Evolutionary conservation across 2,888 invertebrate genomes (phyloP).

Genomic region (Cephus rjabovi): DNA sequence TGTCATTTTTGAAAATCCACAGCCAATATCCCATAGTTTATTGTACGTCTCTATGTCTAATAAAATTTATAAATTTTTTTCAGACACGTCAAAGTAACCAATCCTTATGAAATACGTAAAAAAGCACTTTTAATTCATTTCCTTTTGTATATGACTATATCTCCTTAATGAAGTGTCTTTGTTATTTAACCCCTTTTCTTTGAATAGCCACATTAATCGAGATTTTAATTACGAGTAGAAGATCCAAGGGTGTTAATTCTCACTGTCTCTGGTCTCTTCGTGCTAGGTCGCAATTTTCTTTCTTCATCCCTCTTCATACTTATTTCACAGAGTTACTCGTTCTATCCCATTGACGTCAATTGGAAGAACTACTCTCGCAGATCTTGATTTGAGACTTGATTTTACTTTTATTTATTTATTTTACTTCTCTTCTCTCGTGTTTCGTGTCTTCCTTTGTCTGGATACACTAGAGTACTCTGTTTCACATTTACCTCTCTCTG

Average conservation of each 20-base stretch:
- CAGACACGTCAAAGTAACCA: background rate
- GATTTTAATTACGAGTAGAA: slow-evolving; percentile 4
- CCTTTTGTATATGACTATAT: background rate
- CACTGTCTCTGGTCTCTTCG: background rate
- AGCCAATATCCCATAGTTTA: slow-evolving; percentile 63
- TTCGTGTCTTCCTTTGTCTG: background rate
- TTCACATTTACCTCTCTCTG: background rate
- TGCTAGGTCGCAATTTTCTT: background rate
- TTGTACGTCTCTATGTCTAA: slow-evolving; percentile 65
- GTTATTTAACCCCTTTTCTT: background rate
- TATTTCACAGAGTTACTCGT: background rate
- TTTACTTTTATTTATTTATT: background rate
- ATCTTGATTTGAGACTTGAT: background rate
- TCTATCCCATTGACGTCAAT: background rate
- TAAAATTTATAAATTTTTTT: background rate
- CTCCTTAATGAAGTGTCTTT: background rate
- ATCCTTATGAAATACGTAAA: background rate
- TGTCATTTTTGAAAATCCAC: slow-evolving; percentile 73
- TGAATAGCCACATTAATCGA: background rate
- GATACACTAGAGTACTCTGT: background rate
- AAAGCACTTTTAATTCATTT: background rate
- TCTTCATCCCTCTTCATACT: background rate
- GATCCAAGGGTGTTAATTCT: background rate
- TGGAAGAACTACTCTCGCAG: background rate
- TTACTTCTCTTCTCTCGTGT: background rate